A percentile compares a stretch with the other conserved stretches of the same genome.
Conservation (phyloP, 2,888 invertebrate species). For the Polietes domitor region DNA sequence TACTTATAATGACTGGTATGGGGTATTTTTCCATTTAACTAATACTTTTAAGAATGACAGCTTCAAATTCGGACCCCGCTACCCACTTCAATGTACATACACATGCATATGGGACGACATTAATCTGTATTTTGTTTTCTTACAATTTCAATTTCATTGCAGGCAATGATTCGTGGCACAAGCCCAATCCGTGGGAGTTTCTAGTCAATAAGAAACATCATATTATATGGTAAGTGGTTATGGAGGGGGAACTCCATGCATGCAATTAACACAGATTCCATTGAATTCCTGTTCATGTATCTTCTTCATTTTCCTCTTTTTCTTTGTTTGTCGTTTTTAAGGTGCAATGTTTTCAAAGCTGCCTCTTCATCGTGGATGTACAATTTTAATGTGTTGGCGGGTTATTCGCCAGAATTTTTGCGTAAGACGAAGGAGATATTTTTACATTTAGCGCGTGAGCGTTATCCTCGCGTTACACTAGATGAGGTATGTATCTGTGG, state of each 20-base stretch:
- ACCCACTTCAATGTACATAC: no score
- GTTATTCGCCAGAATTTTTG: slow-evolving; percentile 89
- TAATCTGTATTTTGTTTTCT: background rate
- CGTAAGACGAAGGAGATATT: slow-evolving; percentile 90
- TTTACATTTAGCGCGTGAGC: slow-evolving; percentile 88
- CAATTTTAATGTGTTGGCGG: slow-evolving; percentile 93
- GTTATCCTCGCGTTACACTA: slow-evolving; percentile 89
- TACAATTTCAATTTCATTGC: slow-evolving; percentile 56
- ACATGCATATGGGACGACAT: background rate
- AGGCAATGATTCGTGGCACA: slow-evolving; percentile 81
- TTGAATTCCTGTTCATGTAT: background rate
- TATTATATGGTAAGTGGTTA: slow-evolving; percentile 86
- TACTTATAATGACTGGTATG: no score
- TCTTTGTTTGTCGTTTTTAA: slow-evolving; percentile 73
- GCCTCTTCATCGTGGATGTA: slow-evolving; percentile 97
- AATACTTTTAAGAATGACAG: no score
- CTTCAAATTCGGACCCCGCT: no score
- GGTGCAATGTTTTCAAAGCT: slow-evolving; percentile 91
- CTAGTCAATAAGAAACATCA: slow-evolving; percentile 90
- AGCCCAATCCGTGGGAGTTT: slow-evolving; percentile 93
- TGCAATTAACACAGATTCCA: slow-evolving; percentile 8
- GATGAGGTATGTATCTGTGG: slow-evolving; percentile 81
- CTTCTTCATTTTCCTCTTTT: slow-evolving; percentile 20
- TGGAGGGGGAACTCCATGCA: background rate
- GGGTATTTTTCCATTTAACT: no score